These are phyloP conservation scores for Drosophila hamatofila DNA, from an alignment of 2,888 invertebrate species.

Conservation along the genomic window DNA sequence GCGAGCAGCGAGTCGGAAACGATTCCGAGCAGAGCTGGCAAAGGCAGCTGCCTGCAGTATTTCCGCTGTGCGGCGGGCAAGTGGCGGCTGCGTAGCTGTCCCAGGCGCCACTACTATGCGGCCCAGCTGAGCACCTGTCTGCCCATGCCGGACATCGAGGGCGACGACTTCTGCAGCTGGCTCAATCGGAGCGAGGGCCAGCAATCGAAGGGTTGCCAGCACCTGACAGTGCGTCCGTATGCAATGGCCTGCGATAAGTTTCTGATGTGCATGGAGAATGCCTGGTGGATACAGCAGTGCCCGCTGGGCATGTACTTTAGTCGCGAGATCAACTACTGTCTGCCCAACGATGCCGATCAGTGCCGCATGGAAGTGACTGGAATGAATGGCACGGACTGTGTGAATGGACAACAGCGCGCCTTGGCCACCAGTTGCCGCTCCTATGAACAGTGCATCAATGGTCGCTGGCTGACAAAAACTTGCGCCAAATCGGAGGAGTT, in stretches of 20 bases:
- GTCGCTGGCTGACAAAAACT: constrained; percentile 31
- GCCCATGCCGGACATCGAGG: constrained; percentile 22
- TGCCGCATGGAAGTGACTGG: constrained; percentile 36
- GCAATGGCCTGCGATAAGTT: constrained; percentile 70
- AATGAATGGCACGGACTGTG: constrained; percentile 7
- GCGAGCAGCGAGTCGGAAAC: constrained; percentile 51
- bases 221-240: constrained; percentile 67
- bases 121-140: constrained; percentile 60
- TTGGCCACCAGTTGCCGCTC: constrained; percentile 54
- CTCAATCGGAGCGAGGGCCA: constrained; percentile 1
- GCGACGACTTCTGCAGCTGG: constrained; percentile 37
- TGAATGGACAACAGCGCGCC: constrained; percentile 38
- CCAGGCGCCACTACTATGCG: constrained; percentile 66
- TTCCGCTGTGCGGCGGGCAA: constrained; percentile 74
- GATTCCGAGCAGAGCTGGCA: constrained; percentile 35
- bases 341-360: constrained; percentile 65
- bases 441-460: constrained; percentile 54
- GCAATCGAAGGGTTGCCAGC: constrained; percentile 36
- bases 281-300: constrained; percentile 82
- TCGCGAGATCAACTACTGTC: constrained; percentile 71
- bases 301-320: constrained; percentile 80
- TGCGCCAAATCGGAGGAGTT: constrained; percentile 51
- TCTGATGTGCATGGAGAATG: constrained; percentile 77
- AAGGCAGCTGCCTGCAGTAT: constrained; percentile 70
- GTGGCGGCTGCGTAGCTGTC: constrained; percentile 76